phyloP scores from a whole-genome alignment of 2,797 vertebrate genomes.

The Parauchenoglanis ngamensis region DNA sequence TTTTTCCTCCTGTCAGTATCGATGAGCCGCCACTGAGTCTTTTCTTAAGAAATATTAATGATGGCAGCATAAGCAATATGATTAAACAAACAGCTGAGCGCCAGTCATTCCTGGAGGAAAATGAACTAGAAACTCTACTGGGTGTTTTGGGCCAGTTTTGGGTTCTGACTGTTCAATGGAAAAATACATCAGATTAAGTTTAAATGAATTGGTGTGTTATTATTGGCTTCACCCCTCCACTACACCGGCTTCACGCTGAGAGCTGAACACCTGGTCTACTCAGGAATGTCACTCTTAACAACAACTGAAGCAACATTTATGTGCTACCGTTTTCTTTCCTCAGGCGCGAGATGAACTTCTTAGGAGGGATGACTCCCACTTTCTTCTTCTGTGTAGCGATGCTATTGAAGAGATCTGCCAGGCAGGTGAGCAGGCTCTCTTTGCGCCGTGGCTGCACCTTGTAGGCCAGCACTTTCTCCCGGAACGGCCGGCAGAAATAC shows the following conservation, averaged over 20 bases:
- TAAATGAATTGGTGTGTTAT: background rate
- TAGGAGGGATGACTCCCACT: constrained; percentile 91
- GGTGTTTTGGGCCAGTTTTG: background rate
- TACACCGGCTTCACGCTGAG: background rate
- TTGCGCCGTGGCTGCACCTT: constrained; percentile 90
- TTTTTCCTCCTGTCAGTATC: background rate
- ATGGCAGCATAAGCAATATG: background rate
- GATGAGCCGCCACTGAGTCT: background rate
- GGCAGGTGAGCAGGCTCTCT: constrained; percentile 89
- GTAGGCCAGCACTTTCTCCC: constrained; percentile 90
- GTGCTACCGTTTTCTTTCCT: constrained; percentile 88
- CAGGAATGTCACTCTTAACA: background rate
- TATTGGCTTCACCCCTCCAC: background rate
- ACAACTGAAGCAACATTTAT: background rate
- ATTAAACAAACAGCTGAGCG: background rate
- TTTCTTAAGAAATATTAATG: background rate
- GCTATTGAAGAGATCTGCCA: constrained; percentile 92
- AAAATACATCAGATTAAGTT: background rate
- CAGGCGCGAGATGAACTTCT: constrained; percentile 91
- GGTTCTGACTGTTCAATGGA: background rate
- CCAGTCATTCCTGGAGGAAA: too few relatives aligned
- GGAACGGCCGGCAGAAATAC: constrained; percentile 91
- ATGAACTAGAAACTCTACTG: background rate
- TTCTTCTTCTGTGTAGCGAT: constrained; percentile 95
- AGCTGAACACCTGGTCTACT: background rate